phyloP scores from a whole-genome alignment of 1,140 invertebrate species.

The Mya arenaria region DNA sequence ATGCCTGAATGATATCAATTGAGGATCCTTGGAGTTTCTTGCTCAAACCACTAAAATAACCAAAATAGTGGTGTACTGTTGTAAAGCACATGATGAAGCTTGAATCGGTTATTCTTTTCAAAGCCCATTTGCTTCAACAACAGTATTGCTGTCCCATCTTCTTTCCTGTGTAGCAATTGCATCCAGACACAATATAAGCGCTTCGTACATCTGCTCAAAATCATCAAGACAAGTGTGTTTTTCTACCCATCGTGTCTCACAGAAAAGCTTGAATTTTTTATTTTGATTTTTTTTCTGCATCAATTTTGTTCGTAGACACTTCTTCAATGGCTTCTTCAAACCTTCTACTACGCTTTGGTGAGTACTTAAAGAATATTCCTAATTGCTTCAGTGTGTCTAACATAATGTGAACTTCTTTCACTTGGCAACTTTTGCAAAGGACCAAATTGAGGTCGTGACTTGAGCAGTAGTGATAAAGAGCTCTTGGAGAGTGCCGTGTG shows the following conservation, averaged over 20 bases:
- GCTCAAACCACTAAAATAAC: constrained; percentile 51
- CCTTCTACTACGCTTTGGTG: constrained; percentile 55
- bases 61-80: constrained; percentile 52
- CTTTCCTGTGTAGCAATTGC: constrained; percentile 24
- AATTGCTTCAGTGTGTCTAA: constrained; percentile 55
- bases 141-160: constrained; percentile 45
- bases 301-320: not conserved
- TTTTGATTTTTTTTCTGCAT: constrained; percentile 22
- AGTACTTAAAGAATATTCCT: constrained; percentile 59
- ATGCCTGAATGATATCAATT: constrained; percentile 54
- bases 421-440: constrained; percentile 52
- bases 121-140: constrained; percentile 44
- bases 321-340: constrained; percentile 50
- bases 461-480: constrained; percentile 55
- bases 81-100: constrained; percentile 53
- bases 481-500: constrained; percentile 31
- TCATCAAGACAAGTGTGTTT: constrained; percentile 52
- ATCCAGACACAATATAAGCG: constrained; percentile 34
- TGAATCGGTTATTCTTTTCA: constrained; percentile 45
- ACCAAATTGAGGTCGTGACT: constrained; percentile 60
- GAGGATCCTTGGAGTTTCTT: constrained; percentile 46
- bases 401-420: constrained; percentile 61
- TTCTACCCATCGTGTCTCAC: constrained; percentile 54
- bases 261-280: constrained; percentile 48
- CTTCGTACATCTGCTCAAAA: constrained; percentile 53